Conservation (phyloP, 2,113 vertebrate species). For the Eulemur macaco region DNA sequence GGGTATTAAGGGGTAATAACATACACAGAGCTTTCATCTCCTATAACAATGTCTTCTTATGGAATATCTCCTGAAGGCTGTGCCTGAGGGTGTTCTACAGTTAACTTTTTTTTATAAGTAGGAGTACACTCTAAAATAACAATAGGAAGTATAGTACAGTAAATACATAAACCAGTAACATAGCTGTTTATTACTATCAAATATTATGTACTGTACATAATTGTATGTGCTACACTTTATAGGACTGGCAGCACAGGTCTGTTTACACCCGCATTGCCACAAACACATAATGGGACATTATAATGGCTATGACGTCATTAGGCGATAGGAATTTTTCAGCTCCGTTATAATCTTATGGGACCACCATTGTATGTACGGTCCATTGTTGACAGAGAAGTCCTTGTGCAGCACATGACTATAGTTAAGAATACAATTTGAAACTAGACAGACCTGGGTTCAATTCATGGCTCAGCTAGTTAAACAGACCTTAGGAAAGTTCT, state of each 20-base stretch:
- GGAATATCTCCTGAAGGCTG: not conserved
- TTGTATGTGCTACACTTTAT: not conserved
- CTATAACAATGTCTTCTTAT: not conserved
- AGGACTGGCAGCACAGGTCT: not conserved
- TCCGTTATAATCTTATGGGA: not conserved
- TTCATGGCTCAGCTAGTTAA: slow-evolving; percentile 15
- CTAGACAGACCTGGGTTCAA: not conserved
- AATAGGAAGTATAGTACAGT: too few species aligned
- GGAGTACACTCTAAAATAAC: not conserved
- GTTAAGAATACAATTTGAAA: slow-evolving; percentile 27
- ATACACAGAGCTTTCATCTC: not conserved
- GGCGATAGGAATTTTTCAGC: not conserved
- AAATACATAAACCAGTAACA: not conserved
- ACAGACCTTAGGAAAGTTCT: not conserved
- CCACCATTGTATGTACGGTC: not conserved
- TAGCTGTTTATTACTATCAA: not conserved
- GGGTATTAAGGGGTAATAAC: not conserved
- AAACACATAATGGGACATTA: not conserved
- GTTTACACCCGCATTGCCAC: not conserved
- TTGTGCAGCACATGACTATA: not conserved
- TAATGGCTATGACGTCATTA: not conserved
- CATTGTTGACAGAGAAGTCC: not conserved
- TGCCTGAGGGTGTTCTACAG: not conserved
- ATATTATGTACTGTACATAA: not conserved
- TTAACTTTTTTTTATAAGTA: not conserved